Evolutionary conservation across 1,140 invertebrate species (phyloP), one percentile per base, ranked within the genome.

Genomic region (Coptotermes formosanus): DNA sequence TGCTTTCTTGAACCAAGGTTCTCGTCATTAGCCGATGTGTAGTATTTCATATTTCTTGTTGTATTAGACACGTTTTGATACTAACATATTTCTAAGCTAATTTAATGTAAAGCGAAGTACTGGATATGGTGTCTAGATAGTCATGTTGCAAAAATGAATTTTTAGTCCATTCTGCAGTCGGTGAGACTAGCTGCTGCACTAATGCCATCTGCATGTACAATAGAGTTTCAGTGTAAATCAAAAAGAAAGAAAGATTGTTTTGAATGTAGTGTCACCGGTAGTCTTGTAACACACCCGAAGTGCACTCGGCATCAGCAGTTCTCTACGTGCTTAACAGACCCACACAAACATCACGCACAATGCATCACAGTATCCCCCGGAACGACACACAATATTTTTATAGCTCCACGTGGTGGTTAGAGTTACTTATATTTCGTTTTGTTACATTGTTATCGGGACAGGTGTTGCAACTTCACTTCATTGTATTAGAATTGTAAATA

Each of bases 401-500:
- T 75, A n/a, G 64, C 64, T 14, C 64, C 64, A 75, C 64, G 64
- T 75, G 64, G 64, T 55, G 7, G 64, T n/a, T 75, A 21, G 14
- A 55, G 52, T 16, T 55, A 30, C 64, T 75, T 75, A 75, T 30
- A 30, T 75, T 75, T 25, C 64, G 64, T 30, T 11, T 75, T 75
- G 64, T 75, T 75, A 16, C 11, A 30, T 30, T 75, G 64, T 75
- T 75, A 75, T 75, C 64, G 64, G 64, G n/a, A 75, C 64, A 75
- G 64, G 64, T 75, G 64, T 75, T 75, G 64, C 64, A 75, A 30
- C 25, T 30, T 75, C n/a, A 25, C 64, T 75, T n/a, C 64, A 75
- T 75, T 75, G 64, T 75, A 75, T 75, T 75, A 25, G 64, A 75
- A 75, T 75, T n/a, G n/a, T 75, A 75, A 75, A 75, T 75, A 75